Evolutionary conservation across 1,140 invertebrate species (phyloP), one percentile per base, ranked within the genome.

Genomic region (Pseudachorutes palmiensis): DNA sequence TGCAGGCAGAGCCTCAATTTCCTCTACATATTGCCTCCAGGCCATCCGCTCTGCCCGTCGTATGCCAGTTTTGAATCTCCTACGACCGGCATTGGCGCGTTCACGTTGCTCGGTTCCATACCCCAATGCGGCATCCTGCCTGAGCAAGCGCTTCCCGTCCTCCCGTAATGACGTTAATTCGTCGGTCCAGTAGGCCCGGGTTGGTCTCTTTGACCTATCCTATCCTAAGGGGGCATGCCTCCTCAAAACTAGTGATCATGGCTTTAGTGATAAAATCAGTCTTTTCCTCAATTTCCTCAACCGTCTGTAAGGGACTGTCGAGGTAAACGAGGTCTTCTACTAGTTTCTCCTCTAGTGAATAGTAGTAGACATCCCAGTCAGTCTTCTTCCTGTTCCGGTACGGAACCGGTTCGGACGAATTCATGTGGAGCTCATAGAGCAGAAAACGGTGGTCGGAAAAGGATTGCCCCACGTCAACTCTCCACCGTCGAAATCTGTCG

Each of bases 361-460:
- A 32, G 2, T 28, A n/a, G 26, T 58, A 57, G 12, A 22, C 2
- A 1, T 24, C 49, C 69, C 65, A 67, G 49, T 70, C 62, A 5
- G 62, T 67, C 14, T 61, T 67, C 48, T 33, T 70, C 26, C 26
- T 49, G 33, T 65, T 70, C 33, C 66, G 41, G 24, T 48, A 31
- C n/a, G n/a, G 28, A 1, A 60, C 16, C 2, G 41, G 51, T n/a
- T 64, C 24, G 2, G 57, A 51, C 41, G 1, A 16, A 16, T 22
- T 26, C 1, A 3, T 9, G 26, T 28, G 1, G 0, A 70, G 16
- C 3, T 2, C n/a, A n/a, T 33, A 67, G 1, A 5, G 32, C 26
- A 70, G 33, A 24, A 62, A 67, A 3, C 22, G 5, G 31, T 70
- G 69, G 41, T 70, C 69, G 0, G 69, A 70, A 1, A 67, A 48